Base-by-base conservation (phyloP, 2,888 invertebrate genomes). In the Arrhopalites spinosus region DNA sequence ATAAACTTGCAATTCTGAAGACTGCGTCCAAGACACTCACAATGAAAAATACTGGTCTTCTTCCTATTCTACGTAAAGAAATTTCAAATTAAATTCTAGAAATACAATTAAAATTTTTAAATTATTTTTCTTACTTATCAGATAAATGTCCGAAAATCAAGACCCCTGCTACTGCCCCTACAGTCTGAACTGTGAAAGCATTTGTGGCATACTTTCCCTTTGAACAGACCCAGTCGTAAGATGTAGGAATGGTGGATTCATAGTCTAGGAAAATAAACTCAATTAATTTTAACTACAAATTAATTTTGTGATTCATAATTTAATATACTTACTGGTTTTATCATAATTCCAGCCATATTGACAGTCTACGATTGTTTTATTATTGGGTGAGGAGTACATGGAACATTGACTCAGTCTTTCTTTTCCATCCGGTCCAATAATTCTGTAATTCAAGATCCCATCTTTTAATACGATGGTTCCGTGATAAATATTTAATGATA, bases 151-250 rank as follows among this genome's bases (percentile, higher is more conserved):
- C 74, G 36, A 74, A 68, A 8, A 77, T 25, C 15, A 77, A 25
- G 1, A 69, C 72, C 64, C 77, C 77, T 2, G 67, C 30, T 8
- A 75, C 76, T 73, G 69, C 77, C 15, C 80, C 81, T 2, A 77
- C n/a, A 0, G 76, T 77, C 20, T 73, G 66, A 0, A 72, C 67
- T 13, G 80, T 80, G 8, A 81, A 77, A 1, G 77, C 77, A 71
- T 73, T 78, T 11, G 82, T 81, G 11, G 80, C 80, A 74, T 77
- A 82, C 30, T 81, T 53, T 1, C 63, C 47, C 82, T 87, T 86
- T 47, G 87, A 86, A 82, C 89, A 89, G 20, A 89, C 88, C 89
- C 89, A 89, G 83, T 89, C 82, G 84, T 88, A 86, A 77, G 87
- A 85, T 2, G 88, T 86, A 8, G 87, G 86, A 73, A 87, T 86